Percentiles rank a stretch among this genome's conserved stretches.
phyloP scores from a whole-genome alignment of 2,888 invertebrate species.

The Drepanosiphum platanoidis region DNA sequence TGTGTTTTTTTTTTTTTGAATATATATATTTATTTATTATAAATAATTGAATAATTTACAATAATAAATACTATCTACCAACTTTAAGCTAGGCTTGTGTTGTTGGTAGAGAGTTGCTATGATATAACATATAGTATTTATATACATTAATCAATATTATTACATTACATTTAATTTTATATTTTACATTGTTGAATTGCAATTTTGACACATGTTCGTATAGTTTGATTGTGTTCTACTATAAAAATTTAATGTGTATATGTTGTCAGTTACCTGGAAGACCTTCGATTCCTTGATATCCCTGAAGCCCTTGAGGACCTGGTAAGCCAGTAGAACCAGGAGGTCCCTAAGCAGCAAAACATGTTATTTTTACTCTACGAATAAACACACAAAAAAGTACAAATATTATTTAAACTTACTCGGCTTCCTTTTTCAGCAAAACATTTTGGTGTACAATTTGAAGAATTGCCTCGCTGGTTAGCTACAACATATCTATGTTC shows the following conservation, averaged over 20 bases:
- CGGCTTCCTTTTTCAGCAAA: slow-evolving; percentile 87
- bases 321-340: slow-evolving; percentile 82
- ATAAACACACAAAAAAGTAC: neutral
- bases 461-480: slow-evolving; percentile 64
- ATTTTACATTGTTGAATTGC: no score
- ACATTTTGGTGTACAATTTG: slow-evolving; percentile 82
- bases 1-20: no score
- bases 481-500: slow-evolving; percentile 61
- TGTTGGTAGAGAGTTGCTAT: no score
- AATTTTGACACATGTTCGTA: no score
- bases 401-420: slow-evolving; percentile 69
- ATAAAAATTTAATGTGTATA: neutral
- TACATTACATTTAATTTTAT: no score
- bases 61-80: no score
- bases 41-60: no score
- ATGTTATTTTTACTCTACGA: neutral
- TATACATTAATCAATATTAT: no score
- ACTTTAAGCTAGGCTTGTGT: no score
- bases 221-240: no score
- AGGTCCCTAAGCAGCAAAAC: slow-evolving; percentile 71
- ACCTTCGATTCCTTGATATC: slow-evolving; percentile 79
- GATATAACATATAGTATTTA: no score
- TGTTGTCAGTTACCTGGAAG: slow-evolving; percentile 66
- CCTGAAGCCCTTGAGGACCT: slow-evolving; percentile 80
- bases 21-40: no score